A percentile compares a stretch with the other conserved stretches of the same genome.
Evolutionary conservation across 1,140 invertebrate genomes (phyloP).

Genomic region (Sycophila sp.): DNA sequence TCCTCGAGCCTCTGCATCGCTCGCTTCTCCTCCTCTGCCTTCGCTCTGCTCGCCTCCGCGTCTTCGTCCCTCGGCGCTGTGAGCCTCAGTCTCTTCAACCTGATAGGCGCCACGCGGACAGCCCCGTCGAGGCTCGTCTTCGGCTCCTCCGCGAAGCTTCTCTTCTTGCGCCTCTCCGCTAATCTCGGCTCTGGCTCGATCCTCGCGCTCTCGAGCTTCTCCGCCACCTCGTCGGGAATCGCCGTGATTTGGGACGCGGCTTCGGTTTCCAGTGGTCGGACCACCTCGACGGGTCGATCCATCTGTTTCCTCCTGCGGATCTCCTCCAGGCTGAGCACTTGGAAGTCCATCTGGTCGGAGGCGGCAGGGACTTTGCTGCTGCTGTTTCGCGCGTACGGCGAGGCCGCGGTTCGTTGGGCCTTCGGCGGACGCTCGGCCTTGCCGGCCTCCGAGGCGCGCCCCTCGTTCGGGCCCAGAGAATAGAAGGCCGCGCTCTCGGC

Average conservation of each 20-base stretch:
- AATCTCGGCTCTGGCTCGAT: neutral
- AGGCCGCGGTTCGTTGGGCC: neutral
- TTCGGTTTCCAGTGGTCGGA: too few species aligned
- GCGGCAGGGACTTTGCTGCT: neutral
- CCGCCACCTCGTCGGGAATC: too few species aligned
- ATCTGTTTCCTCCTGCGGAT: slow-evolving; percentile 55
- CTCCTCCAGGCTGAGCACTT: slow-evolving; percentile 60
- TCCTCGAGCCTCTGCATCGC: neutral
- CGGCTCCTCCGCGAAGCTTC: neutral
- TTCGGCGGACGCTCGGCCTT: slow-evolving; percentile 5
- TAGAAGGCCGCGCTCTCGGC: slow-evolving; percentile 75
- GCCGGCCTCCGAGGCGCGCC: neutral
- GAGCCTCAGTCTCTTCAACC: slow-evolving; percentile 42
- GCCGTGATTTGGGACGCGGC: neutral
- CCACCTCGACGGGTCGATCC: neutral
- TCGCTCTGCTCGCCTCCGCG: neutral
- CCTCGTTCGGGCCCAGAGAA: slow-evolving; percentile 60
- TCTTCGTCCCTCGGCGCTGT: slow-evolving; percentile 14
- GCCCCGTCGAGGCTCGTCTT: neutral
- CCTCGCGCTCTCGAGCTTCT: neutral
- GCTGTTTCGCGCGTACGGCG: neutral
- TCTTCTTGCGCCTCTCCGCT: neutral
- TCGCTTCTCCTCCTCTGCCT: neutral
- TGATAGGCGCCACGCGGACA: slow-evolving; percentile 44
- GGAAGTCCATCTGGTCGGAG: slow-evolving; percentile 48